phyloP scores from a whole-genome alignment of 1,140 invertebrate species.

The Pogonognathellus flavescens region DNA sequence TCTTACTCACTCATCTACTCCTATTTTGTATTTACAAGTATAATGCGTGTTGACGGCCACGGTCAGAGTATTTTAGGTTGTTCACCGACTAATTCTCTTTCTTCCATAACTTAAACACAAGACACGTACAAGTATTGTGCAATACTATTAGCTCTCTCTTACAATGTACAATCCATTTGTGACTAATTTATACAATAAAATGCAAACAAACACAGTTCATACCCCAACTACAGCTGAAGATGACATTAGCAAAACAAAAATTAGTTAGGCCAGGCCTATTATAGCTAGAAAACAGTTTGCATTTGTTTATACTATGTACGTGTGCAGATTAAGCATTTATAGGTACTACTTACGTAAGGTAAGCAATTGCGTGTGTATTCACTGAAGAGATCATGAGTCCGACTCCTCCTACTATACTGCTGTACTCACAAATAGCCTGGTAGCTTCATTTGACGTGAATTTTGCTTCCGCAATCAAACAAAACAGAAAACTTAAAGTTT shows the following conservation, averaged over 20 bases:
- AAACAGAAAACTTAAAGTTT: neutral
- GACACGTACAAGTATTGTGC: neutral
- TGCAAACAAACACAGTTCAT: too few relatives aligned
- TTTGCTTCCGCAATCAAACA: constrained; percentile 22
- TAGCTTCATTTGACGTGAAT: neutral
- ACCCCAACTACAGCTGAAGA: too few relatives aligned
- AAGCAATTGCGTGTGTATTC: neutral
- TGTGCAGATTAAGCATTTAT: neutral
- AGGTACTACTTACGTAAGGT: neutral
- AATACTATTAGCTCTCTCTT: neutral
- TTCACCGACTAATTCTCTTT: constrained; percentile 40
- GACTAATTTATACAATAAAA: neutral
- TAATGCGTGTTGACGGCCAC: constrained; percentile 40
- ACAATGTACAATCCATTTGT: neutral
- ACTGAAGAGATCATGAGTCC: too few relatives aligned
- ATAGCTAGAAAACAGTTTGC: neutral
- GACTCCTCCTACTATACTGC: neutral
- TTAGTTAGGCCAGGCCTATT: too few relatives aligned
- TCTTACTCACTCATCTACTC: too few relatives aligned
- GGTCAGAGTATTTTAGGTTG: constrained; percentile 49
- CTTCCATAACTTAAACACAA: constrained; percentile 15
- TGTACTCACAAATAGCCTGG: too few relatives aligned
- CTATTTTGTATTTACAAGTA: neutral
- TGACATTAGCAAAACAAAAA: too few relatives aligned
- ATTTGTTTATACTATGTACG: neutral